Evolutionary conservation across 2,797 vertebrate genomes (phyloP).

Genomic region (Sebastes oblongus): DNA sequence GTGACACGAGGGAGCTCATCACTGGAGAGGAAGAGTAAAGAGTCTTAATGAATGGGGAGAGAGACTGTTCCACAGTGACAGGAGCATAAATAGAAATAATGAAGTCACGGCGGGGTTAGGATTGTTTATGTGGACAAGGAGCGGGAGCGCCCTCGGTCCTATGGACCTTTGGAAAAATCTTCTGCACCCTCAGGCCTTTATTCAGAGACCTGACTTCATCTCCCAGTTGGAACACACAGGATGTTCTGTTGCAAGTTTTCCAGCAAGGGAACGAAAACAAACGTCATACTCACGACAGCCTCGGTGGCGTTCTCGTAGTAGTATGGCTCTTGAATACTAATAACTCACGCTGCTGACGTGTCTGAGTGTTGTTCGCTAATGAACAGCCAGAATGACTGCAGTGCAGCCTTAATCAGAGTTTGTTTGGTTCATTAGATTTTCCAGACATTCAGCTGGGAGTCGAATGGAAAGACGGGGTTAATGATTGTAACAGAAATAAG

Average conservation of each 20-base stretch:
- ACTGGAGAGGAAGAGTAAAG: slow-evolving; percentile 70
- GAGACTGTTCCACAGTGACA: slow-evolving; percentile 53
- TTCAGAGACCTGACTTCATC: slow-evolving; percentile 28
- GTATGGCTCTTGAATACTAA: slow-evolving; percentile 36
- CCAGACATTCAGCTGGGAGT: slow-evolving; percentile 37
- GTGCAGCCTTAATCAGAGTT: slow-evolving; percentile 3
- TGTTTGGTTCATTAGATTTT: slow-evolving; percentile 29
- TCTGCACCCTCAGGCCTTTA: slow-evolving; percentile 50
- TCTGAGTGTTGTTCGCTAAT: slow-evolving; percentile 8
- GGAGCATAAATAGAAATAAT: slow-evolving; percentile 80
- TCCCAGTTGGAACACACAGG: slow-evolving; percentile 46
- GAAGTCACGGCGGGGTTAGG: slow-evolving; percentile 73
- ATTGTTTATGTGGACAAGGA: slow-evolving; percentile 68
- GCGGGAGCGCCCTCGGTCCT: slow-evolving; percentile 43
- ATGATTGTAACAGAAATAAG: neutral
- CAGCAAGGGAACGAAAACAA: slow-evolving; percentile 22
- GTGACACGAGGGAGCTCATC: slow-evolving; percentile 65
- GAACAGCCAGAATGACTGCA: slow-evolving; percentile 6
- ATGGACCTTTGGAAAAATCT: slow-evolving; percentile 54
- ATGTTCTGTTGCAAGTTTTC: slow-evolving; percentile 31
- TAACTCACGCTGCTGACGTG: slow-evolving; percentile 18
- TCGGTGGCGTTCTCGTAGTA: slow-evolving; percentile 5
- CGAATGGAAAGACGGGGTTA: slow-evolving; percentile 9
- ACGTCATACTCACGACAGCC: slow-evolving; percentile 21
- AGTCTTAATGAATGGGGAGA: slow-evolving; percentile 72